Evolutionary conservation across 2,888 invertebrate genomes (phyloP).

Genomic region (Torymus aiolomorphi): DNA sequence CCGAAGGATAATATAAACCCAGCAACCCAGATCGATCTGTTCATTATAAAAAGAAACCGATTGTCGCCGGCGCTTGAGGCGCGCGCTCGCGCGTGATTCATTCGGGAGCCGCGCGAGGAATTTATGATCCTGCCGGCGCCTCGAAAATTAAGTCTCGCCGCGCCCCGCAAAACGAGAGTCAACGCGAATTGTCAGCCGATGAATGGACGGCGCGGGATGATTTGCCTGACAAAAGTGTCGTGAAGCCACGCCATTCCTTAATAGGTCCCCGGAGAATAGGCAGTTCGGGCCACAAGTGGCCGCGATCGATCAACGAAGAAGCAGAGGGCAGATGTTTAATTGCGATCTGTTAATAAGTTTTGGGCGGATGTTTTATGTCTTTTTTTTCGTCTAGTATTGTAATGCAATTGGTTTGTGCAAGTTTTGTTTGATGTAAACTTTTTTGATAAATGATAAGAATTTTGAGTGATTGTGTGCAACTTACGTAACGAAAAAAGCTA

Average conservation of each 20-base stretch:
- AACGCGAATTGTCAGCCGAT: constrained; percentile 41
- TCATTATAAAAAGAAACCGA: too few relatives aligned
- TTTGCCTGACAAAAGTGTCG: constrained; percentile 43
- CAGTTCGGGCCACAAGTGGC: neutral
- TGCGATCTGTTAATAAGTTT: too few relatives aligned
- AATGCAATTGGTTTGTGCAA: too few relatives aligned
- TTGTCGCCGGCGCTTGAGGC: neutral
- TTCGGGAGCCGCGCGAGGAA: constrained; percentile 36
- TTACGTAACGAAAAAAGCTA: too few relatives aligned
- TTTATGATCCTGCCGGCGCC: constrained; percentile 53
- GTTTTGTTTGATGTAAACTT: too few relatives aligned
- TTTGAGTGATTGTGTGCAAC: too few relatives aligned
- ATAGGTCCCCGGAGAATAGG: neutral
- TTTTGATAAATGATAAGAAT: too few relatives aligned
- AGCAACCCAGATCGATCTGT: neutral
- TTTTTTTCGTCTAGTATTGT: too few relatives aligned
- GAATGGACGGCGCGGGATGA: constrained; percentile 37
- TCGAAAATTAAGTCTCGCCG: constrained; percentile 47
- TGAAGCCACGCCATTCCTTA: constrained; percentile 7
- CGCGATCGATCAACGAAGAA: constrained; percentile 32
- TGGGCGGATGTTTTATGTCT: too few relatives aligned
- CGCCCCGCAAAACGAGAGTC: neutral
- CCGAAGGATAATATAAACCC: too few relatives aligned
- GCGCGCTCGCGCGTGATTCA: constrained; percentile 46
- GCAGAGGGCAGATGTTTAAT: too few relatives aligned